Base-by-base conservation (phyloP, 2,888 invertebrate species). In the Rhaphigaster nebulosa region DNA sequence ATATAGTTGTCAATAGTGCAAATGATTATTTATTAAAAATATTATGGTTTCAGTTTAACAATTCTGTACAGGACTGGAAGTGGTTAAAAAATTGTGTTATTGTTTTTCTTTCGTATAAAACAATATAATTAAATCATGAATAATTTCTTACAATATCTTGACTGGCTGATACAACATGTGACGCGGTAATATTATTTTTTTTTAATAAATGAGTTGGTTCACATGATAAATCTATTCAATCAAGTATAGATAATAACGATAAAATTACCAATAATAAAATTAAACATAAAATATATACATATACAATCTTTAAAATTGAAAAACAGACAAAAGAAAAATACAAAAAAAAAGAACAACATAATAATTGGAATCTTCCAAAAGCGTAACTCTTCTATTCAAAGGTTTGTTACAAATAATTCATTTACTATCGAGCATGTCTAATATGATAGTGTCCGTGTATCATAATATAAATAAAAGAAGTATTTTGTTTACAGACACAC, bases 261-360 rank as follows among this genome's bases (percentile, higher is more conserved):
- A 34, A 34, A 34, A 70, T 70, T 70, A 70, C 70, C n/a, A 70
- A 70, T 70, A 70, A 70, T 70, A 70, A 70, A 70, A 70, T 70
- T 70, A 70, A 70, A 70, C 70, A 70, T 70, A 70, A 70, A 70
- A 70, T 70, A 70, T 70, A 70, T 70, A 70, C 70, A 70, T 70
- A 70, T 70, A 70, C 70, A 70, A 70, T 70, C 70, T 70, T 70
- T 70, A 70, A 34, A 70, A 20, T 18, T 70, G 70, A 70, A 70
- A 70, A 70, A 70, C 70, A 70, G 70, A 34, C 34, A 70, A 34
- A 70, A 34, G 70, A 70, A 70, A 70, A 29, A 29, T 29, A 18
- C 29, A 29, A 65, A 65, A 60, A 29, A 65, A 15, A 70, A 70
- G 0, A 70, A 70, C 5, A 70, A 29, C 12, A 70, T 34, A 15